Conservation (phyloP, 2,888 invertebrate genomes). For the Rapana venosa region DNA sequence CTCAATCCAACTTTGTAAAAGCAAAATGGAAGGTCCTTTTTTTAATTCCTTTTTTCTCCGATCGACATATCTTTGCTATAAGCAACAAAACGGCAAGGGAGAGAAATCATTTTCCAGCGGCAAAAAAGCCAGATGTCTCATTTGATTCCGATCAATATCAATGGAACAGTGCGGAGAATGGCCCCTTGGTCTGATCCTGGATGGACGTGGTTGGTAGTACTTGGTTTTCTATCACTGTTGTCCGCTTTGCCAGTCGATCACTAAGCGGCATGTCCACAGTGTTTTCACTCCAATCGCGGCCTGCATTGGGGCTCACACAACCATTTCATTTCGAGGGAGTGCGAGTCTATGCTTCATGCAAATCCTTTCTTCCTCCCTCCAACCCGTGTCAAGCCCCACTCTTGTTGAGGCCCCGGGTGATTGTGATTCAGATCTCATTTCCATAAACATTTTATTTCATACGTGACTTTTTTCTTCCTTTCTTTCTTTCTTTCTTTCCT, state of each 20-base stretch:
- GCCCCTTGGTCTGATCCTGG: not conserved
- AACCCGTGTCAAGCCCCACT: not conserved
- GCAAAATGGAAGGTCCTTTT: not conserved
- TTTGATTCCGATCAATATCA: not conserved
- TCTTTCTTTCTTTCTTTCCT: not conserved
- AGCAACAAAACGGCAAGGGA: not conserved
- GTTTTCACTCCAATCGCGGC: not conserved
- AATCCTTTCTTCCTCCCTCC: not conserved
- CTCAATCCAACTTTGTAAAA: not conserved
- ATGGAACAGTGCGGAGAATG: not conserved
- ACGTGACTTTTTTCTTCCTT: not conserved
- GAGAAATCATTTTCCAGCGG: not conserved
- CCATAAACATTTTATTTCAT: constrained; percentile 46
- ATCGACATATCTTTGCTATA: not conserved
- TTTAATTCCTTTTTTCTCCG: no score
- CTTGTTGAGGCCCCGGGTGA: not conserved
- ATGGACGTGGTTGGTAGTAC: constrained; percentile 10
- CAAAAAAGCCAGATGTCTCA: constrained; percentile 4
- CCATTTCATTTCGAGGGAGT: constrained; percentile 22
- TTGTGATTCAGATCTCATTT: constrained; percentile 43
- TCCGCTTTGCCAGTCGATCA: not conserved
- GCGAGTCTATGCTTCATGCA: constrained; percentile 25
- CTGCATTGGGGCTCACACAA: constrained; percentile 20
- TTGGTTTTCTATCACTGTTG: not conserved
- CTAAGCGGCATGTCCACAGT: constrained; percentile 10